Conservation (phyloP, 2,113 vertebrate species). For the Acrocephalus arundinaceus region DNA sequence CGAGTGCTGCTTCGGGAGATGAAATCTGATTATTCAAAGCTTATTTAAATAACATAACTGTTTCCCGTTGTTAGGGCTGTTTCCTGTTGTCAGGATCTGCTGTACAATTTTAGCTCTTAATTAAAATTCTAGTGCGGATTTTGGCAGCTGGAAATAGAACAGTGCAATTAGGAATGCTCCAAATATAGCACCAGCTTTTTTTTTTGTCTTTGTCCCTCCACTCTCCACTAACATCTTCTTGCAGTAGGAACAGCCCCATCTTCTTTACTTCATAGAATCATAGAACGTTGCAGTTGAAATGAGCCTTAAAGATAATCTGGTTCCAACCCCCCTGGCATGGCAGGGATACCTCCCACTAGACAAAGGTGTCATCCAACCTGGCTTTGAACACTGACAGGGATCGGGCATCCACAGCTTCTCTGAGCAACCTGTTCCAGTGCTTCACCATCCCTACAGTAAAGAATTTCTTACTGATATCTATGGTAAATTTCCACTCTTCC, state of each 20-base stretch:
- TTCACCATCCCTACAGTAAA: not conserved
- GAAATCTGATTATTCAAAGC: constrained; percentile 20
- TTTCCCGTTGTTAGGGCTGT: constrained; percentile 34
- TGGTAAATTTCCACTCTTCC: not conserved
- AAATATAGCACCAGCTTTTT: constrained; percentile 46
- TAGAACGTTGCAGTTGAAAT: not conserved
- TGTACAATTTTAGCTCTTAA: constrained; percentile 50
- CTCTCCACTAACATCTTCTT: not conserved
- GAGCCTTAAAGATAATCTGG: not conserved
- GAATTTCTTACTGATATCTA: not conserved
- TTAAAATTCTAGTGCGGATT: constrained; percentile 58
- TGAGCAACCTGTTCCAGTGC: not conserved
- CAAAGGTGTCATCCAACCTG: fast-evolving
- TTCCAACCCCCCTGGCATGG: fast-evolving
- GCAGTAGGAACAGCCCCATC: not conserved
- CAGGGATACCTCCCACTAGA: not conserved
- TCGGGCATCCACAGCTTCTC: not conserved
- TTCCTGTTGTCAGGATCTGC: constrained; percentile 45
- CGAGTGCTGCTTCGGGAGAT: not conserved
- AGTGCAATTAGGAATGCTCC: constrained; percentile 49
- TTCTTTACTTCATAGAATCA: not conserved
- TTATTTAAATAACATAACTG: constrained; percentile 38
- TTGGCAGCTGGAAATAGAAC: constrained; percentile 66
- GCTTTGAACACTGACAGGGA: no score
- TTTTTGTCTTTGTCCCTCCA: not conserved